Base-by-base conservation (phyloP, 2,888 invertebrate species). In the Nowickia ferox region DNA sequence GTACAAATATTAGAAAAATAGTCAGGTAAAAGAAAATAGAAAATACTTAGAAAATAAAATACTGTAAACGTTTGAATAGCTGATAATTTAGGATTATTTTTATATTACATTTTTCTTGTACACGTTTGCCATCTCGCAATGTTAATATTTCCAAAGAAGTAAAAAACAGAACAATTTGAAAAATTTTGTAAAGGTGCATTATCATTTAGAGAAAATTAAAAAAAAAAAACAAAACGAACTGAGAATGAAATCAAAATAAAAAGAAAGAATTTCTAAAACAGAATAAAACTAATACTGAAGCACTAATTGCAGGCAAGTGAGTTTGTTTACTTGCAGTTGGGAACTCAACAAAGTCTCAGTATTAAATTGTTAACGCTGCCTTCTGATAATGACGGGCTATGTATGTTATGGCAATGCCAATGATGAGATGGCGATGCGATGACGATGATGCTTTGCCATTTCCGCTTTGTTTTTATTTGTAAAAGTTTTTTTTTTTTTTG, bases 81-180 rank as follows among this genome's bases (percentile, higher is more conserved):
- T 75, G 69, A 71, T 82, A 85, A 85, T 75, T 82, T 79, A 63
- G 78, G 85, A 86, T 86, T 86, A 86, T 78, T 75, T 75, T 78
- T 72, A 30, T 30, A 30, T 78, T 66, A 38, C 13, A 17, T 15
- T 63, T 2, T 48, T n/a, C 11, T 19, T 13, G n/a, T 51, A 11
- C 5, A 38, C 42, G 22, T 66, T 72, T 55, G 55, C 30, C 46
- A 66, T 44, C 53, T 66, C 19, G 44, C 6, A 65, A 15, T 59
- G 51, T 42, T 44, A 40, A 44, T 22, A 66, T 68, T 74, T 57
- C 44, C n/a, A 48, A 66, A 17, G 74, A 80, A 74, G 48, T n/a
- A 69, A 10, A 42, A 40, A 53, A 59, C n/a, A 44, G 57, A 68
- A 75, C 69, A 57, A 83, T 83, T 83, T 71, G 15, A 44, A 77